A percentile compares a stretch with the other conserved stretches of the same genome.
These are phyloP conservation scores for Heterocephalus glaber DNA, from an alignment of 2,113 vertebrate genomes.

Conservation along the genomic window DNA sequence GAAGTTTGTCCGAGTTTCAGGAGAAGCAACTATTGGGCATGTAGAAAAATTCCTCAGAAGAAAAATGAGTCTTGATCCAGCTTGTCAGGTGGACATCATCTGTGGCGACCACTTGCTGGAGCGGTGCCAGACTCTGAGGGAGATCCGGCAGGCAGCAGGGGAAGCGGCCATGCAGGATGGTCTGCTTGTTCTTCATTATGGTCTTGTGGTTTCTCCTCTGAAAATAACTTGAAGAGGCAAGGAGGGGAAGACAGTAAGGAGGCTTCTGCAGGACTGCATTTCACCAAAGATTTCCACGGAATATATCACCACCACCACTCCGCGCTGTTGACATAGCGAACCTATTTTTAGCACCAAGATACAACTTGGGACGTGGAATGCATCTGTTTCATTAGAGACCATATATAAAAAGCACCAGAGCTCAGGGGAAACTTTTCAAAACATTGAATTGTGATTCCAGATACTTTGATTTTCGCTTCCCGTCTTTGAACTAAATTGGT, in stretches of 20 bases:
- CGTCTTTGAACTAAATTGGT: slow-evolving; percentile 34
- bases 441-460: slow-evolving; percentile 74
- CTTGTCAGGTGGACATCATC: slow-evolving; percentile 98
- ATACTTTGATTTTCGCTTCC: slow-evolving; percentile 68
- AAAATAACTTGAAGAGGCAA: slow-evolving; percentile 81
- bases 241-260: slow-evolving; percentile 52
- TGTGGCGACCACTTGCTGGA: too few relatives aligned
- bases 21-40: slow-evolving; percentile 96
- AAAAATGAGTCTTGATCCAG: slow-evolving; percentile 95
- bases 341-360: slow-evolving; percentile 67
- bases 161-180: too few relatives aligned
- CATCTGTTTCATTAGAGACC: slow-evolving; percentile 76
- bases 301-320: slow-evolving; percentile 63
- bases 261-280: slow-evolving; percentile 62
- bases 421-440: slow-evolving; percentile 84
- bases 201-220: slow-evolving; percentile 90
- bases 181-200: slow-evolving; percentile 95
- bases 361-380: slow-evolving; percentile 73
- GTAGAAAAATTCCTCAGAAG: slow-evolving; percentile 98
- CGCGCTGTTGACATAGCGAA: slow-evolving; percentile 61
- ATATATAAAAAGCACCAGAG: slow-evolving; percentile 76
- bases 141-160: too few relatives aligned
- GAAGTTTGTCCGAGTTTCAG: slow-evolving; percentile 96
- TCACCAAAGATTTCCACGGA: slow-evolving; percentile 80
- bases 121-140: too few relatives aligned